These are phyloP conservation scores for Eumacrocentrus americanus DNA, from an alignment of 2,888 invertebrate genomes.

Conservation along the genomic window DNA sequence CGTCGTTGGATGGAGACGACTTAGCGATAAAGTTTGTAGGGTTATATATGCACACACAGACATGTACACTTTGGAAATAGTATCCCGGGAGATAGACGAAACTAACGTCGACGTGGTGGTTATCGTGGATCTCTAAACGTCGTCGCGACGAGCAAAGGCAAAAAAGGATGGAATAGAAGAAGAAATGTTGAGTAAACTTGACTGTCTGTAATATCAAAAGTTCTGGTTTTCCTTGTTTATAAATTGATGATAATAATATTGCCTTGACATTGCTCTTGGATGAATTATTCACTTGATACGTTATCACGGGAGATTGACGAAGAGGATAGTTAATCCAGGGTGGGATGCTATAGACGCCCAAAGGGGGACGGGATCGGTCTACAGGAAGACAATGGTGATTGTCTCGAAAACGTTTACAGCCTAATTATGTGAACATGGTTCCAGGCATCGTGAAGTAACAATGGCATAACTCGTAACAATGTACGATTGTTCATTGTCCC, in stretches of 20 bases:
- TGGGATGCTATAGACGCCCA: constrained; percentile 29
- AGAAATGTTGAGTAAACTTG: no score
- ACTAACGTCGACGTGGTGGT: not conserved
- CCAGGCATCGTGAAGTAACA: constrained; percentile 59
- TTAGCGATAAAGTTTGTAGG: not conserved
- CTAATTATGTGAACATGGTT: constrained; percentile 62
- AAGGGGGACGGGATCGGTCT: constrained; percentile 30
- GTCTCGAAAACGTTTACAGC: constrained; percentile 62
- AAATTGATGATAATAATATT: no score
- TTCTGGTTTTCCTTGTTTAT: no score
- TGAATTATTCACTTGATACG: no score
- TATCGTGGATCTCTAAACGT: no score
- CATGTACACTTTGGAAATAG: not conserved
- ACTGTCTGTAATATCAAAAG: no score
- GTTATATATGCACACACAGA: not conserved
- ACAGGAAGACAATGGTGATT: constrained; percentile 60
- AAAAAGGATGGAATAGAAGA: no score
- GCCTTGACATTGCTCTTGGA: no score
- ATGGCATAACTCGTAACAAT: constrained; percentile 62
- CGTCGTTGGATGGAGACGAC: not conserved
- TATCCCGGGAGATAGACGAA: not conserved
- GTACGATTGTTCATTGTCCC: constrained; percentile 62
- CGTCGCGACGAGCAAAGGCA: no score
- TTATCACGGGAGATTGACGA: no score
- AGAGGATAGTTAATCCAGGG: constrained; percentile 30